Evolutionary conservation across 1,140 invertebrate genomes (phyloP), one percentile per base, ranked within the genome.

Genomic region (Sipha flava): DNA sequence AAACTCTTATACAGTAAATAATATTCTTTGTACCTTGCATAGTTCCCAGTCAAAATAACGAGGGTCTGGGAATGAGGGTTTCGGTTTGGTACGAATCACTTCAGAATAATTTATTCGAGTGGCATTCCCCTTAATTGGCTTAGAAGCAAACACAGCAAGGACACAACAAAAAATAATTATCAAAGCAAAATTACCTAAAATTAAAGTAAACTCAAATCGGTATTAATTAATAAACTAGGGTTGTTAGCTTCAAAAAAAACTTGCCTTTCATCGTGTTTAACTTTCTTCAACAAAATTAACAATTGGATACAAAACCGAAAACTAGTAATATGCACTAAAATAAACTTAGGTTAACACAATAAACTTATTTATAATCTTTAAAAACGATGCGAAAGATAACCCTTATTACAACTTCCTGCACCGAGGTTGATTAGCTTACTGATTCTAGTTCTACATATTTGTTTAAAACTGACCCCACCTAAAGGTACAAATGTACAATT

Each of bases 31-130:
- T 83, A 89, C 87, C 83, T 87, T 89, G 23, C 88, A 85, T n/a
- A 90, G 81, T 57, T 85, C 85, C 90, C 90, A 90, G 45, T 90
- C 90, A 81, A 91, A 91, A 10, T 84, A 83, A 82, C 87, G 87
- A 52, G 87, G 89, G 3, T 75, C 29, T n/a, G 45, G 70, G n/a
- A n/a, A n/a, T n/a, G n/a, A n/a, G n/a, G n/a, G n/a, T n/a, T n/a
- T n/a, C n/a, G n/a, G n/a, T n/a, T n/a, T n/a, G n/a, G n/a, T n/a
- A n/a, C n/a, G n/a, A n/a, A n/a, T n/a, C n/a, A n/a, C n/a, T n/a
- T n/a, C n/a, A n/a, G n/a, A n/a, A n/a, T n/a, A n/a, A n/a, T n/a
- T n/a, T n/a, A n/a, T 73, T 54, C 29, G 29, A 52, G 12, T 40
- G 23, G 73, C 3, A 77, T 59, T 77, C n/a, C 0, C 4, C 31